These are phyloP conservation scores for Drosophila equinoxialis DNA, from an alignment of 1,140 invertebrate species.

Conservation along the genomic window DNA sequence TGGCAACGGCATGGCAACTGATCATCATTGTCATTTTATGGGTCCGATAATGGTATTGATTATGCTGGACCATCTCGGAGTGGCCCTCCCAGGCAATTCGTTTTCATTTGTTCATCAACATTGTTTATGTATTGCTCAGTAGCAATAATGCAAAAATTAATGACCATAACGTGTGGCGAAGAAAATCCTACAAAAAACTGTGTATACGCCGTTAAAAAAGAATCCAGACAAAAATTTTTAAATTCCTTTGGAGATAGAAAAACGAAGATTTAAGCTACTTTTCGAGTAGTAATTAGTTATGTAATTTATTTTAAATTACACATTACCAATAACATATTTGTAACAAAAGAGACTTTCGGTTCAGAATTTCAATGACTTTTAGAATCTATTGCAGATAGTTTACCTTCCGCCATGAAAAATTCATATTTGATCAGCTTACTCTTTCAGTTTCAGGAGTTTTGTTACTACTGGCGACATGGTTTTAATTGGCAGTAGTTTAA, in stretches of 20 bases:
- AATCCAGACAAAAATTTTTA: no score
- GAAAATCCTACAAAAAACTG: no score
- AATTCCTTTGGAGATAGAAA: no score
- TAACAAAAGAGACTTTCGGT: no score
- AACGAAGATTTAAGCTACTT: no score
- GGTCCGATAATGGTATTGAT: constrained; percentile 56
- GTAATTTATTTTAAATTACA: no score
- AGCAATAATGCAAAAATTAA: neutral
- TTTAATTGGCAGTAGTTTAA: constrained; percentile 63
- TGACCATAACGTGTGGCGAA: no score
- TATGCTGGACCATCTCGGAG: constrained; percentile 19
- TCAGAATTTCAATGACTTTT: no score
- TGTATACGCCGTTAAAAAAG: no score
- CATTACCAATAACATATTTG: no score
- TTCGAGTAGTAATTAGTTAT: no score
- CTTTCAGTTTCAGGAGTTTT: constrained; percentile 44
- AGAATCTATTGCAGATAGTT: neutral
- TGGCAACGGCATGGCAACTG: constrained; percentile 19
- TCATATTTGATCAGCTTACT: constrained; percentile 33
- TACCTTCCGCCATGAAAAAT: neutral
- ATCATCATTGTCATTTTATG: constrained; percentile 39
- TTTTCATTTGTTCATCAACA: constrained; percentile 60
- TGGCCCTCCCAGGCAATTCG: constrained; percentile 2
- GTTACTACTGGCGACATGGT: constrained; percentile 21
- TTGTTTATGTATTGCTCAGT: constrained; percentile 16